Percentiles rank a stretch among this genome's conserved stretches.
Evolutionary conservation across 1,140 invertebrate species (phyloP).

Genomic region (Drosophila mauritiana): DNA sequence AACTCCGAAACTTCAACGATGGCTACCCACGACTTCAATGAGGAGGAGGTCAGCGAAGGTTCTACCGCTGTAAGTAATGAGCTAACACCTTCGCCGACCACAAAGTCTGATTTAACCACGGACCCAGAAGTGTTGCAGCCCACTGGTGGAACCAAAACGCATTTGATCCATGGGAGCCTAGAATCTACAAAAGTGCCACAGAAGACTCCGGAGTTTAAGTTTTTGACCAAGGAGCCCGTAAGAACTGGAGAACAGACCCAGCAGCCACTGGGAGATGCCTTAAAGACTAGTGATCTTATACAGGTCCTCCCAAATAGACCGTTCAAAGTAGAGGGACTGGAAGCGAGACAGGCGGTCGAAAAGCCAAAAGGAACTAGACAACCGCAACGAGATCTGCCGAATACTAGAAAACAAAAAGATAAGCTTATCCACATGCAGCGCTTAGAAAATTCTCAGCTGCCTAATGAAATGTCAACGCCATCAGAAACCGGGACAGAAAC

Average conservation of each 20-base stretch:
- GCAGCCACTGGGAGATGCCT: neutral
- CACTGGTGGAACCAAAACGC: neutral
- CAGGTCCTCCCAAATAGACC: neutral
- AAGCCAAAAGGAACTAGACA: neutral
- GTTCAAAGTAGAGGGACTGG: neutral
- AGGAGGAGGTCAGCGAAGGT: slow-evolving; percentile 18
- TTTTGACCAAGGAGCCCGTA: neutral
- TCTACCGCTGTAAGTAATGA: slow-evolving; percentile 53
- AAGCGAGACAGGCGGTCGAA: neutral
- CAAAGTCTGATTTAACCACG: slow-evolving; percentile 40
- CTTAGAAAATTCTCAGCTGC: neutral
- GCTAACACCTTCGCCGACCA: slow-evolving; percentile 25
- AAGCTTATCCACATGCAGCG: neutral
- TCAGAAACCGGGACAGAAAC: slow-evolving; percentile 15
- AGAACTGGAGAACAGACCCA: too few relatives aligned
- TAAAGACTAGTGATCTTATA: neutral
- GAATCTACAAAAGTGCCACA: neutral
- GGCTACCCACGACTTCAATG: slow-evolving; percentile 44
- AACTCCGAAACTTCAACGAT: slow-evolving; percentile 55
- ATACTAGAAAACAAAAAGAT: neutral
- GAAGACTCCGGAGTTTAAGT: neutral
- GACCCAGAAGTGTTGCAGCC: slow-evolving; percentile 55
- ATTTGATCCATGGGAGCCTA: neutral
- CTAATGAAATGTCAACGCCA: neutral
- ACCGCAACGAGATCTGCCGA: neutral